These are phyloP conservation scores for Tachina grossa DNA, from an alignment of 2,888 invertebrate species.

Conservation along the genomic window DNA sequence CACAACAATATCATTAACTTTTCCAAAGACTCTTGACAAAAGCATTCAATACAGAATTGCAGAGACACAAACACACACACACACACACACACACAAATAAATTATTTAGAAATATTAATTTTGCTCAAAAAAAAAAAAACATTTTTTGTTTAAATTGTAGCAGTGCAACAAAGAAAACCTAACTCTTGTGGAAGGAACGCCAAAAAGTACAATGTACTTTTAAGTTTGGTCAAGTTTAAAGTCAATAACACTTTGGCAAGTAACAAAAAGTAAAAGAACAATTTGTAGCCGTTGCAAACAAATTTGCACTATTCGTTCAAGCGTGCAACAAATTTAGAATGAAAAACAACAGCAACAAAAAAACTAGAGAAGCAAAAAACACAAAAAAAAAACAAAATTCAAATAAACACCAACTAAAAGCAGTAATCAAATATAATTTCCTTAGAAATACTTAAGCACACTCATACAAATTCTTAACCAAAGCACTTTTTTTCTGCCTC, in stretches of 20 bases:
- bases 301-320: conserved; percentile 62
- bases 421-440: conserved; percentile 71
- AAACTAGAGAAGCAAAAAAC: conserved; percentile 31
- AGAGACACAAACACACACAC: background rate
- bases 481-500: conserved; percentile 8
- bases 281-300: conserved; percentile 58
- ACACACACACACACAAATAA: background rate
- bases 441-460: conserved; percentile 58
- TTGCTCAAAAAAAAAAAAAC: background rate
- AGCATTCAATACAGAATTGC: background rate
- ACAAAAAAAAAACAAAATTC: conserved; percentile 49
- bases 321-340: conserved; percentile 54
- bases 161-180: conserved; percentile 9
- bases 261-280: conserved; percentile 39
- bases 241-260: conserved; percentile 63
- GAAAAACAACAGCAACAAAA: conserved; percentile 32
- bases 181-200: conserved; percentile 21
- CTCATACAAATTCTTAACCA: conserved; percentile 15
- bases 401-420: conserved; percentile 70
- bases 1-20: background rate
- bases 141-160: conserved; percentile 33
- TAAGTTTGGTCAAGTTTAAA: conserved; percentile 69
- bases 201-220: conserved; percentile 62
- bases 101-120: background rate
- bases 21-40: background rate